Percentiles rank a stretch among this genome's conserved stretches.
Conservation (phyloP, 2,888 invertebrate genomes). For the Acheta domesticus region DNA sequence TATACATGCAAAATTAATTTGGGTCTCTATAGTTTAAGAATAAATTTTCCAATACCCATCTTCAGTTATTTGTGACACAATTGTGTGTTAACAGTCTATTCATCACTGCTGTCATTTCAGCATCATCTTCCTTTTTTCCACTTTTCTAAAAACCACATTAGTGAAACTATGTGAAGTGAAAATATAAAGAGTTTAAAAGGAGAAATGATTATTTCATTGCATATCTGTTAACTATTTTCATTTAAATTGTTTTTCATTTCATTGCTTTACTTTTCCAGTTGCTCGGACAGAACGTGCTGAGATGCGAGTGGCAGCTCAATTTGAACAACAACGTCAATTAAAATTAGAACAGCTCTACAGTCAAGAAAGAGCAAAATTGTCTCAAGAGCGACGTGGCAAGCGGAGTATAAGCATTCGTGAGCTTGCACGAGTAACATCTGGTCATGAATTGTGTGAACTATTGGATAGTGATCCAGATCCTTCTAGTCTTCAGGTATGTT, state of each 20-base stretch:
- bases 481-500: conserved; percentile 35
- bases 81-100: too few relatives aligned
- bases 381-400: conserved; percentile 12
- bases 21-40: too few relatives aligned
- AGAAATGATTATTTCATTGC: too few relatives aligned
- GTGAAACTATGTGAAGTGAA: too few relatives aligned
- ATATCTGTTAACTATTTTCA: neutral
- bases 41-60: too few relatives aligned
- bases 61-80: too few relatives aligned
- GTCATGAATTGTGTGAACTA: conserved; percentile 36
- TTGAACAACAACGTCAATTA: conserved; percentile 50
- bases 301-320: conserved; percentile 45
- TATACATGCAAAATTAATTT: too few relatives aligned
- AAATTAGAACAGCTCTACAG: conserved; percentile 54
- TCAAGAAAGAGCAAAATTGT: conserved; percentile 52
- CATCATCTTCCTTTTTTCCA: too few relatives aligned
- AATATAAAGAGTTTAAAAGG: too few relatives aligned
- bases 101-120: too few relatives aligned
- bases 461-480: conserved; percentile 37
- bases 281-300: conserved; percentile 49
- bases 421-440: conserved; percentile 32
- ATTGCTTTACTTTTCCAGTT: conserved; percentile 41
- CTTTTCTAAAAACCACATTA: too few relatives aligned
- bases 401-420: conserved; percentile 19
- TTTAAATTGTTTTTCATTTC: neutral